Evolutionary conservation across 2,888 invertebrate species (phyloP), one percentile per base, ranked within the genome.

Genomic region (Lepidonotus clava): DNA sequence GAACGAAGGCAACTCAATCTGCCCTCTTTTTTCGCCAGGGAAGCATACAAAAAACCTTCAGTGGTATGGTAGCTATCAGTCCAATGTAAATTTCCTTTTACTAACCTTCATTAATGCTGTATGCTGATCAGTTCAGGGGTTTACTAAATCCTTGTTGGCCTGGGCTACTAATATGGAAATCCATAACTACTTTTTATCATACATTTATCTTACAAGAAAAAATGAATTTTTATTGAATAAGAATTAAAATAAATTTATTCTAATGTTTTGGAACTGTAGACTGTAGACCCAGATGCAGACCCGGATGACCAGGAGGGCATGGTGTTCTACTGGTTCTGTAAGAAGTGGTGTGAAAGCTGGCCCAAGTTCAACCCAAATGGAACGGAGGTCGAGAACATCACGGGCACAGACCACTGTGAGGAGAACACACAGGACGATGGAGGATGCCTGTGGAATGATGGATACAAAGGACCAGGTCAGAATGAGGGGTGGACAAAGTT

Each of bases 261-360:
- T 21, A 21, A 28, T 53, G 4, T 34, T 40, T 14, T n/a, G n/a
- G n/a, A n/a, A n/a, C n/a, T n/a, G 14, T 21, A 61, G 66, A 84
- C 84, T 18, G 0, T 32, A 24, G 84, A 84, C 40, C 84, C 84
- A 14, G 84, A 84, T 36, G 61, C 34, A 6, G 84, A 84, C 32
- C 34, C 53, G n/a, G 56, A 36, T 61, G 56, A 84, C 14, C n/a
- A 21, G 32, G 1, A 32, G 11, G 84, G 84, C n/a, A 66, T 84
- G 66, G 34, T 34, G 0, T 61, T 84, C 34, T 51, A 38, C 84
- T 84, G 84, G 84, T 84, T 34, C 32, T 84, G 84, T n/a, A 84
- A 84, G 28, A 84, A 40, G 34, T n/a, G 34, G 53, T 84, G 84
- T n/a, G 84, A 84, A 36, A 1, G 21, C 24, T 84, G 84, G 84